phyloP scores from a whole-genome alignment of 2,888 invertebrate genomes.

The Cryptus viduatorius region DNA sequence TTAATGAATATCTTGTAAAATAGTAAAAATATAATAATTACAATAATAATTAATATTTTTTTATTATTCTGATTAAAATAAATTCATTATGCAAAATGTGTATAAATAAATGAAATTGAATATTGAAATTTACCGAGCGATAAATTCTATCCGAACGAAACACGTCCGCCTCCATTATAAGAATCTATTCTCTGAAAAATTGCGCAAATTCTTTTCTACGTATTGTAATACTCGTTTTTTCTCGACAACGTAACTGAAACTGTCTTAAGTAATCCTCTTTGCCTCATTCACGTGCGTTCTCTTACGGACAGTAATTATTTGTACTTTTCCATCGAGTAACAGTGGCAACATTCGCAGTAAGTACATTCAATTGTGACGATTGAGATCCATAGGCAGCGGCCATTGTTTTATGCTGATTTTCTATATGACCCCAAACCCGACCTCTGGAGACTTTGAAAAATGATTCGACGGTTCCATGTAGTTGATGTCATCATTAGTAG shows the following conservation, averaged over 20 bases:
- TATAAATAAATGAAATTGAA: no score
- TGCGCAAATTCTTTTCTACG: not conserved
- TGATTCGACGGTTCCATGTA: not conserved
- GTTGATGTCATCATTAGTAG: not conserved
- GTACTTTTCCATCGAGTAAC: not conserved
- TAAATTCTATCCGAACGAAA: no score
- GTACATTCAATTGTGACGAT: not conserved
- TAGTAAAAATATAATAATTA: no score
- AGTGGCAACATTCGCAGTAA: not conserved
- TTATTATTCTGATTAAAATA: no score
- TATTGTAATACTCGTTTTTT: not conserved
- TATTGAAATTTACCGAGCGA: no score
- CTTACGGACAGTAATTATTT: not conserved
- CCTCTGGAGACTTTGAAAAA: not conserved
- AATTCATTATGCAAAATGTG: no score
- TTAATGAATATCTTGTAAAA: no score
- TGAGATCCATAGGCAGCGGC: not conserved
- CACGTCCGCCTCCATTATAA: no score
- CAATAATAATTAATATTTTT: no score
- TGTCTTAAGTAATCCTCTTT: not conserved
- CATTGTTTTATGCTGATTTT: constrained; percentile 3
- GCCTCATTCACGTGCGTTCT: not conserved
- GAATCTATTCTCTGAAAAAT: not conserved
- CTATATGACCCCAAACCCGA: not conserved
- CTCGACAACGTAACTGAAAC: not conserved